A percentile compares a stretch with the other conserved stretches of the same genome.
Conservation (phyloP, 2,888 invertebrate genomes). For the Rotaria macrura region DNA sequence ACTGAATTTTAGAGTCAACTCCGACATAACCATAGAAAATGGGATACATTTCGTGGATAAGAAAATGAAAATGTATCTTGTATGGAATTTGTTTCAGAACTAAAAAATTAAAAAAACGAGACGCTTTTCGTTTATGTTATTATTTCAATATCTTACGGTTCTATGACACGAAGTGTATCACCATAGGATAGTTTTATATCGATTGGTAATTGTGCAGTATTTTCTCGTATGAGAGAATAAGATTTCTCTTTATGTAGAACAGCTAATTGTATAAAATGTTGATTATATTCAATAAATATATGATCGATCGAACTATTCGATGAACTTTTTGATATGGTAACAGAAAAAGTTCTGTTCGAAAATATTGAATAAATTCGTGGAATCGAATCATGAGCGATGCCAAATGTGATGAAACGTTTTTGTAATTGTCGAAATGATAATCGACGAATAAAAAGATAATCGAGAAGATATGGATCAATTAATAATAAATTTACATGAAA, state of each 20-base stretch:
- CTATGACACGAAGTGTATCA: constrained; percentile 20
- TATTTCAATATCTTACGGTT: constrained; percentile 9
- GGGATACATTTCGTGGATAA: background rate
- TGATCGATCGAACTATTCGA: background rate
- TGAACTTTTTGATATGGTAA: background rate
- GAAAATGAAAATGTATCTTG: background rate
- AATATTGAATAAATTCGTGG: background rate
- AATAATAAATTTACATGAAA: background rate
- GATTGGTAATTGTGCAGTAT: background rate
- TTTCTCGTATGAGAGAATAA: constrained; percentile 23
- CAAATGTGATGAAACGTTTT: background rate
- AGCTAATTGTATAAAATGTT: constrained; percentile 25
- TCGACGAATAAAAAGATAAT: background rate
- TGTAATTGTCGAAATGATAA: background rate
- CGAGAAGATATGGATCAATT: background rate
- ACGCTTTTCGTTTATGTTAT: too few relatives aligned
- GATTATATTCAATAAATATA: constrained; percentile 26
- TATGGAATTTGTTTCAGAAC: background rate
- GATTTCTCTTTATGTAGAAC: constrained; percentile 19
- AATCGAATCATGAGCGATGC: background rate
- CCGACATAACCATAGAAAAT: constrained; percentile 19
- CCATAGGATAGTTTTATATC: background rate
- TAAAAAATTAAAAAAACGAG: background rate
- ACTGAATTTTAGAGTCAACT: too few relatives aligned
- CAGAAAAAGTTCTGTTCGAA: background rate